Conservation (phyloP, 2,888 invertebrate species). For the Beris morrisii region DNA sequence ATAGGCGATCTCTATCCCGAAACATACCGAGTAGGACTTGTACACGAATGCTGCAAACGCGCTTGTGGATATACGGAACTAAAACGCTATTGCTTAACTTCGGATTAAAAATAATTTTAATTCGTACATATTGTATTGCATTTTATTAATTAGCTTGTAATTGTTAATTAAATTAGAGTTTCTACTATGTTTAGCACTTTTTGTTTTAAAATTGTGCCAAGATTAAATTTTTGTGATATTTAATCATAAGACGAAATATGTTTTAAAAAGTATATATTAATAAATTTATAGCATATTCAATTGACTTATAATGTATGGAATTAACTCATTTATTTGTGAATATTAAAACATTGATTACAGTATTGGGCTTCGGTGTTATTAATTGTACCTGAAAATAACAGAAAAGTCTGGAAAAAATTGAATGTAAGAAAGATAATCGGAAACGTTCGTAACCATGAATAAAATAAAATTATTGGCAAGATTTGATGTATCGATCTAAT, state of each 20-base stretch:
- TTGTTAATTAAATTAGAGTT: conserved; percentile 8
- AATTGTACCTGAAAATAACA: no score
- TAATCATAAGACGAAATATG: conserved; percentile 6
- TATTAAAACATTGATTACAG: background rate
- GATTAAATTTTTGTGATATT: conserved; percentile 18
- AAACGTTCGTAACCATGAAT: no score
- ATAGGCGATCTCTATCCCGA: conserved; percentile 41
- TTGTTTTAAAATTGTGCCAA: conserved; percentile 21
- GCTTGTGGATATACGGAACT: conserved; percentile 49
- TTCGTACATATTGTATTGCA: background rate
- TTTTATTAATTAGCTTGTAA: background rate
- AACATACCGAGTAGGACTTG: conserved; percentile 36
- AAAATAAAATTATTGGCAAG: no score
- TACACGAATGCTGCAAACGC: conserved; percentile 49
- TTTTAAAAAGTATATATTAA: conserved; percentile 4
- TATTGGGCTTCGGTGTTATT: background rate
- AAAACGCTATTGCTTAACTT: conserved; percentile 47
- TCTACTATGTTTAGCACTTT: background rate
- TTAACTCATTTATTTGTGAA: background rate
- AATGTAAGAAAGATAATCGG: no score
- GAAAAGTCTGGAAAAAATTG: no score
- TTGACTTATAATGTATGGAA: background rate
- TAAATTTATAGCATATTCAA: background rate
- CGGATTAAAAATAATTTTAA: background rate
- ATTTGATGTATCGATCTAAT: no score